Conservation (phyloP, 2,113 vertebrate genomes). For the Sylvia atricapilla region DNA sequence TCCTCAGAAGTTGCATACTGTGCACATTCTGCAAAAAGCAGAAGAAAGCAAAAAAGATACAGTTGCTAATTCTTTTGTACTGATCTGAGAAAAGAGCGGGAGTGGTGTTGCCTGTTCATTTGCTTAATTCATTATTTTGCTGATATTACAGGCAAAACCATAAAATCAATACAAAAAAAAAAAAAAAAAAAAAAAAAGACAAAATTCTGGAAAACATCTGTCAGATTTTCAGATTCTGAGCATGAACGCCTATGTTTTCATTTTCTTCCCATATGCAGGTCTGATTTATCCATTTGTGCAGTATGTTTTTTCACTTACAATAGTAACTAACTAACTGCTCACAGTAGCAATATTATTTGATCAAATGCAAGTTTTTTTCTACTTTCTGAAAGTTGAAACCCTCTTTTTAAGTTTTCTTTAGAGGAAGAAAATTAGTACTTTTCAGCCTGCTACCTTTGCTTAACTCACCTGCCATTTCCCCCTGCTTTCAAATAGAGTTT, state of each 20-base stretch:
- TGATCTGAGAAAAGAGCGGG: neutral
- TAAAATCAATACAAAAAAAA: neutral
- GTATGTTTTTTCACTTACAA: slow-evolving; percentile 15
- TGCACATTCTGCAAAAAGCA: neutral
- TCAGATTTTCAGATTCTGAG: neutral
- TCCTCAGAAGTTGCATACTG: neutral
- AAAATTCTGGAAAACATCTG: slow-evolving; percentile 9
- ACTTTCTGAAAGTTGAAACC: neutral
- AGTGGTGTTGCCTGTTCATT: neutral
- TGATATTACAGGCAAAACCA: neutral
- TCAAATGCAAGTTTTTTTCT: neutral
- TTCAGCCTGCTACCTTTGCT: neutral
- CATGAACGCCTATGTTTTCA: neutral
- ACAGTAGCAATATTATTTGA: neutral
- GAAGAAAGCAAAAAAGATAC: neutral
- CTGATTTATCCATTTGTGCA: slow-evolving; percentile 5
- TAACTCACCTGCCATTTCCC: neutral
- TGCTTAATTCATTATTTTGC: neutral
- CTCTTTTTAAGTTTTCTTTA: neutral
- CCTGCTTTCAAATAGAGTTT: neutral
- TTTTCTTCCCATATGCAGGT: neutral
- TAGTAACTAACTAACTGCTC: neutral
- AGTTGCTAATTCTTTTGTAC: neutral
- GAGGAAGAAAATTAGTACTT: neutral
- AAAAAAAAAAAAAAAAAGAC: neutral